These are phyloP conservation scores for Agelastica alni DNA, from an alignment of 2,888 invertebrate genomes.

Conservation along the genomic window DNA sequence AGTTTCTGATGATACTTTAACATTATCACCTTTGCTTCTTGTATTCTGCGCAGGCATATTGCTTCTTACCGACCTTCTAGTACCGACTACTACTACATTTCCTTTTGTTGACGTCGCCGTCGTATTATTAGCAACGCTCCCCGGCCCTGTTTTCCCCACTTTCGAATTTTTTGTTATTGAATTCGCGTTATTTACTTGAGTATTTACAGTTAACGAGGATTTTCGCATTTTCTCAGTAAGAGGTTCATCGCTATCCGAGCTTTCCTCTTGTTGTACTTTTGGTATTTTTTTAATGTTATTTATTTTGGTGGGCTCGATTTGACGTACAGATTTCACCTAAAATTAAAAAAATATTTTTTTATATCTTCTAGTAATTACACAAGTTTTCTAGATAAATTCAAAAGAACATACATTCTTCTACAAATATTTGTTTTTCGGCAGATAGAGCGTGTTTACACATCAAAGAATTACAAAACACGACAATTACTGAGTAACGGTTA, in stretches of 20 bases:
- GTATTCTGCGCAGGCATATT: conserved; percentile 52
- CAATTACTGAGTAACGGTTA: too few species aligned
- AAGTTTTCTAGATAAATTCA: not conserved
- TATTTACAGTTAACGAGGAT: conserved; percentile 30
- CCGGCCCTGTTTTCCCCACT: conserved; percentile 23
- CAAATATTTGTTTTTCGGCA: too few species aligned
- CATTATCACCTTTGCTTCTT: conserved; percentile 49
- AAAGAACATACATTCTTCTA: too few species aligned
- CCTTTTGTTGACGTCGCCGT: conserved; percentile 14
- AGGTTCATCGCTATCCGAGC: conserved; percentile 82
- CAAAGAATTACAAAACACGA: too few species aligned
- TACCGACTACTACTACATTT: conserved; percentile 41
- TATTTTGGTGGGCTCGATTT: conserved; percentile 44
- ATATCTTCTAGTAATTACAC: not conserved
- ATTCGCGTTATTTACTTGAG: conserved; percentile 33
- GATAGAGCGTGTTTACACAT: too few species aligned
- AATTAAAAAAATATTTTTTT: conserved; percentile 1
- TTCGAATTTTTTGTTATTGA: conserved; percentile 35
- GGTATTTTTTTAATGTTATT: conserved; percentile 42
- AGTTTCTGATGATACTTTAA: conserved; percentile 41
- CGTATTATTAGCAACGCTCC: conserved; percentile 33
- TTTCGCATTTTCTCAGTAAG: conserved; percentile 73
- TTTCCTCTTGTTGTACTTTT: conserved; percentile 60
- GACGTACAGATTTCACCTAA: conserved; percentile 20
- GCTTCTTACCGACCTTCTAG: conserved; percentile 51